Evolutionary conservation across 2,113 vertebrate species (phyloP).

Genomic region (Azemiops feae): DNA sequence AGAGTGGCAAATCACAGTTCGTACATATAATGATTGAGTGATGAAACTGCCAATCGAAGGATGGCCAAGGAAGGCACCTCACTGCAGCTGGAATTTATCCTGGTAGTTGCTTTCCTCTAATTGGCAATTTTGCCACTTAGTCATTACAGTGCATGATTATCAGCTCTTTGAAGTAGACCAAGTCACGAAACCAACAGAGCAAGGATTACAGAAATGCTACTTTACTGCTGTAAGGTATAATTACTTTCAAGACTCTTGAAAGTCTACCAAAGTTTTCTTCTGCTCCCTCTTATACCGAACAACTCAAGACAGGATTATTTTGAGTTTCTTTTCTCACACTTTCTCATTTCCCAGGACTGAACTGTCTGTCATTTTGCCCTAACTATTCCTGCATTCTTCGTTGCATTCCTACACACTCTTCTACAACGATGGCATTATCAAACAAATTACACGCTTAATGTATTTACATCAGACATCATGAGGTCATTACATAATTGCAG

Average conservation of each 20-base stretch:
- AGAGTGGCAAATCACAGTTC: background rate
- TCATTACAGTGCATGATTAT: background rate
- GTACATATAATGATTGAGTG: background rate
- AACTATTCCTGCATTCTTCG: background rate
- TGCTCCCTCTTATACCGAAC: background rate
- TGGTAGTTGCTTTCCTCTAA: background rate
- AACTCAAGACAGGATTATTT: background rate
- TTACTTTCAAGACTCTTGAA: background rate
- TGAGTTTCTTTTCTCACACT: background rate
- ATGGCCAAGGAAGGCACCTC: background rate
- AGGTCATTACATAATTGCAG: background rate
- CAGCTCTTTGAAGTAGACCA: background rate
- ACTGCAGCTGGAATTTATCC: background rate
- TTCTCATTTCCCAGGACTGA: background rate
- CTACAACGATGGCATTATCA: background rate
- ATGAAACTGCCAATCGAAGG: background rate
- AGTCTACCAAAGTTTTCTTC: background rate
- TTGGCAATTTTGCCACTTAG: background rate
- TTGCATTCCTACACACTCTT: background rate
- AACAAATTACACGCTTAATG: background rate
- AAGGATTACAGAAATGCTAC: background rate
- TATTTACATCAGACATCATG: background rate
- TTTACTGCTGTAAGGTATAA: background rate
- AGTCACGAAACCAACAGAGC: background rate
- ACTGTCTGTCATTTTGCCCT: background rate